phyloP scores from a whole-genome alignment of 2,113 vertebrate species.

The Copsychus sechellarum region DNA sequence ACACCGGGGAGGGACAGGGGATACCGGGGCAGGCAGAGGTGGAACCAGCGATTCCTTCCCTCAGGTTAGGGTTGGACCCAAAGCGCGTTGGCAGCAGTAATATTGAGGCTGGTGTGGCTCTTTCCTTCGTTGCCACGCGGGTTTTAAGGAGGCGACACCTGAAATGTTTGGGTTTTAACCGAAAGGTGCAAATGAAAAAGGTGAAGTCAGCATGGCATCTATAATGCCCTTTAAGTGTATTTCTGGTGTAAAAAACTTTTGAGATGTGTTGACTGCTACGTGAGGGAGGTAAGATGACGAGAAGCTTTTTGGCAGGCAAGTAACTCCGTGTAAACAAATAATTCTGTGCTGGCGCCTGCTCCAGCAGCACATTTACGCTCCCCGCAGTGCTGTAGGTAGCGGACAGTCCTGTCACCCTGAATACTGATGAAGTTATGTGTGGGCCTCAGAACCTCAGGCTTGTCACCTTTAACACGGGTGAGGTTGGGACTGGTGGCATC shows the following conservation, averaged over 20 bases:
- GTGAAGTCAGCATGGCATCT: accelerated
- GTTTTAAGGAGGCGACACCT: not conserved
- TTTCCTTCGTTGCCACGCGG: not conserved
- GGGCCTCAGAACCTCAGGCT: not conserved
- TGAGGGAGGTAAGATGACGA: not conserved
- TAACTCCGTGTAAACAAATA: not conserved
- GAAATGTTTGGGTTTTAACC: not conserved
- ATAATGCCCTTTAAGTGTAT: not conserved
- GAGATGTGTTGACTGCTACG: not conserved
- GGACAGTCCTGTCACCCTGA: not conserved
- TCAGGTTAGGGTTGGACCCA: accelerated
- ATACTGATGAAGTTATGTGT: accelerated
- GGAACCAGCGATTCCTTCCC: not conserved
- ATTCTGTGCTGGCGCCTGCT: not conserved
- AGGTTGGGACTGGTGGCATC: not conserved
- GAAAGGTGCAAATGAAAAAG: not conserved
- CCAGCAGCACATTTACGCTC: accelerated
- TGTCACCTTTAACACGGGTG: not conserved
- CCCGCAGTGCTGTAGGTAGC: not conserved
- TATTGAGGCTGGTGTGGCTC: accelerated
- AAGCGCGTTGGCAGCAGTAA: accelerated
- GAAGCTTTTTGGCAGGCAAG: not conserved
- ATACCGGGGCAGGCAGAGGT: accelerated
- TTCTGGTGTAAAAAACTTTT: not conserved
- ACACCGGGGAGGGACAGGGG: not conserved